Evolutionary conservation across 2,888 invertebrate species (phyloP).

Genomic region (Schizotus pectinicornis): DNA sequence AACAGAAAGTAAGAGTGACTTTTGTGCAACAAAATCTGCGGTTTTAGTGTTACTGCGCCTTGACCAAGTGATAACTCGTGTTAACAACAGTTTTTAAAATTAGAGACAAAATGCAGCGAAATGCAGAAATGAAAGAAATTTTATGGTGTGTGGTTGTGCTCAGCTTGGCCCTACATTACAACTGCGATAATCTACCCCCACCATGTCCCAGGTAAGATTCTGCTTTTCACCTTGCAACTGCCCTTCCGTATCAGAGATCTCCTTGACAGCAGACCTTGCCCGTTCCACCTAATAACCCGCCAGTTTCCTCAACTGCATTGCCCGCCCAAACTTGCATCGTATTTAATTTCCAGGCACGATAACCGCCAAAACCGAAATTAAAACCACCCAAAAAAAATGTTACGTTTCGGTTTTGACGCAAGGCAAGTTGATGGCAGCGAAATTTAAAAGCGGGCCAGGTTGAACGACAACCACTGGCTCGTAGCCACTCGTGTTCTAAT

Average conservation of each 20-base stretch:
- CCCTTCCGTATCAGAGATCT: conserved; percentile 31
- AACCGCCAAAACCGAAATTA: conserved; percentile 1
- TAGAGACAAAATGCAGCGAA: conserved; percentile 4
- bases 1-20: conserved; percentile 37
- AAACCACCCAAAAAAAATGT: background rate
- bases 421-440: background rate
- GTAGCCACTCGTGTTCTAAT: background rate
- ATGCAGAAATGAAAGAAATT: conserved; percentile 55
- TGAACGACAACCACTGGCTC: conserved; percentile 10
- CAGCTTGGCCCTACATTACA: conserved; percentile 50
- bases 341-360: conserved; percentile 16
- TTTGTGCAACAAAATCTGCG: conserved; percentile 9
- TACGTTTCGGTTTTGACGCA: background rate
- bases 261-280: conserved; percentile 40
- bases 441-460: conserved; percentile 3
- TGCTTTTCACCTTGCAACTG: conserved; percentile 27
- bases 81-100: conserved; percentile 4
- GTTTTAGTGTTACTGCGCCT: conserved; percentile 3
- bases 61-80: conserved; percentile 7
- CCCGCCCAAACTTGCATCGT: conserved; percentile 25
- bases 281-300: conserved; percentile 17
- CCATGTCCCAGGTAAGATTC: conserved; percentile 64
- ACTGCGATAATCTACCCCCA: conserved; percentile 59
- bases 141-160: conserved; percentile 58
- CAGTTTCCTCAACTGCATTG: conserved; percentile 17